phyloP scores from a whole-genome alignment of 2,113 vertebrate species.

The Pelecanus crispus region DNA sequence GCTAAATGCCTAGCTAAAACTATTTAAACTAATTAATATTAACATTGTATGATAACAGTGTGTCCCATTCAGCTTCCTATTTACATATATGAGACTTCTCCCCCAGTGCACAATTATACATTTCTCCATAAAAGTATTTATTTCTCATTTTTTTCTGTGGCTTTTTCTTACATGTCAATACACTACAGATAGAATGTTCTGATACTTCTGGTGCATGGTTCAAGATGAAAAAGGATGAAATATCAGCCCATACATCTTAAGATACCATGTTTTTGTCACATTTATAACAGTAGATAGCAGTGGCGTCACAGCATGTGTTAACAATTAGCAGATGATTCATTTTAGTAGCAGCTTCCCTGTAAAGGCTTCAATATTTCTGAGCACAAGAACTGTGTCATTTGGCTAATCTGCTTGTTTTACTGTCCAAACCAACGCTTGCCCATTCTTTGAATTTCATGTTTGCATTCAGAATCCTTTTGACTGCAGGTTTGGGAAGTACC shows the following conservation, averaged over 20 bases:
- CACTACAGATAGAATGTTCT: neutral
- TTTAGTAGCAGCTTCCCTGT: neutral
- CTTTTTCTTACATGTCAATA: neutral
- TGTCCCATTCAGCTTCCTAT: neutral
- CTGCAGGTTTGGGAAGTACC: constrained; percentile 39
- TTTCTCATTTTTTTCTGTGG: neutral
- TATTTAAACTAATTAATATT: neutral
- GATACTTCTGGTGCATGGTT: neutral
- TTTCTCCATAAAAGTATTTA: neutral
- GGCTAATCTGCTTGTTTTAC: constrained; percentile 38
- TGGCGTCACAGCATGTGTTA: constrained; percentile 17
- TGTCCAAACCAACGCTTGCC: neutral
- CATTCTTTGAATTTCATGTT: constrained; percentile 41
- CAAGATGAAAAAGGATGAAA: neutral
- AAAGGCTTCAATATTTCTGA: constrained; percentile 46
- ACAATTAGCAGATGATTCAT: constrained; percentile 43
- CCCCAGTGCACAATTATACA: neutral
- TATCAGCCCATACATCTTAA: neutral
- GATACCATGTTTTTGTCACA: neutral
- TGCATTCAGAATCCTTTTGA: constrained; percentile 28
- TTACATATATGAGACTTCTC: neutral
- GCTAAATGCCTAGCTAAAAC: neutral
- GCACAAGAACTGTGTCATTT: constrained; percentile 19
- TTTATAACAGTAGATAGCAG: neutral
- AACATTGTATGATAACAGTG: neutral